phyloP scores from a whole-genome alignment of 1,140 invertebrate species.

The Macrobrachium nipponense region DNA sequence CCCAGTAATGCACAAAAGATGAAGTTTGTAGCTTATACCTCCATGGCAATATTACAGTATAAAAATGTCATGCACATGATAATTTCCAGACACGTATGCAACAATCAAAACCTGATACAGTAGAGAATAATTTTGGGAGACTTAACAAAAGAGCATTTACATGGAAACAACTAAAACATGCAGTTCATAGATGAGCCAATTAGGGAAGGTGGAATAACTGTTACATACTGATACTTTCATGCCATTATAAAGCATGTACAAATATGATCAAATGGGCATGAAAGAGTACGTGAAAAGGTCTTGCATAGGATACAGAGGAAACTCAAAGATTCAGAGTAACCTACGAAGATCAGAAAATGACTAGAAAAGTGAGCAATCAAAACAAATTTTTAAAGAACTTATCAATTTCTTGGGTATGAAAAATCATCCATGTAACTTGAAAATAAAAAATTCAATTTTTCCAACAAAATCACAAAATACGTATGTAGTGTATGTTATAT shows the following conservation, averaged over 20 bases:
- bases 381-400: background rate
- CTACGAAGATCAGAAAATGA: too few relatives aligned
- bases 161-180: slow-evolving; percentile 49
- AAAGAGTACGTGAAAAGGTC: background rate
- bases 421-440: too few relatives aligned
- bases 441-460: too few relatives aligned
- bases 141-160: slow-evolving; percentile 38
- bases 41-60: slow-evolving; percentile 22
- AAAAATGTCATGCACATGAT: slow-evolving; percentile 38
- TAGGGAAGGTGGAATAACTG: slow-evolving; percentile 38
- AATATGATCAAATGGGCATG: slow-evolving; percentile 1
- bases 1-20: background rate
- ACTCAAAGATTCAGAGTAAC: too few relatives aligned
- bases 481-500: too few relatives aligned
- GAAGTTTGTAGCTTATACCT: too few relatives aligned
- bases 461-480: too few relatives aligned
- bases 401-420: background rate
- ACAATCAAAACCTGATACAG: slow-evolving; percentile 46
- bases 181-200: slow-evolving; percentile 42
- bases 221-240: slow-evolving; percentile 41
- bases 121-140: slow-evolving; percentile 8
- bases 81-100: slow-evolving; percentile 49
- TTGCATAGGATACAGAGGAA: too few relatives aligned
- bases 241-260: slow-evolving; percentile 54
- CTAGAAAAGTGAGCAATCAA: too few relatives aligned